phyloP scores from a whole-genome alignment of 2,797 vertebrate genomes.

The Galagoides demidoff region DNA sequence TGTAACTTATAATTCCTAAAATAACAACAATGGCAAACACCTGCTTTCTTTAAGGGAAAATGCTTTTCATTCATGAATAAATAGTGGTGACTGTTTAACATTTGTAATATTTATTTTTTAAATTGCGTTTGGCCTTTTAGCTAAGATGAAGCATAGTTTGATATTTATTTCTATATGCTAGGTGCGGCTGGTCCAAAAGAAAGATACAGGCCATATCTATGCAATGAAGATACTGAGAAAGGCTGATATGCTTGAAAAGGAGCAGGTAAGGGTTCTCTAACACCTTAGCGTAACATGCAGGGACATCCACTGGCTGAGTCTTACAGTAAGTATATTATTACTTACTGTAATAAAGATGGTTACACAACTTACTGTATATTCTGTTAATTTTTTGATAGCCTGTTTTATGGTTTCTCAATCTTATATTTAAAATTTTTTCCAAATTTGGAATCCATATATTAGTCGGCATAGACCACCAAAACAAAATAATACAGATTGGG shows the following conservation, averaged over 20 bases:
- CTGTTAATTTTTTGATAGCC: background rate
- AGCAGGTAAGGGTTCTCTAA: slow-evolving; percentile 90
- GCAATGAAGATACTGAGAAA: slow-evolving; percentile 99
- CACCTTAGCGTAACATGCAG: background rate
- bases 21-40: background rate
- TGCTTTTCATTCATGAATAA: background rate
- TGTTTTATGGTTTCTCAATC: background rate
- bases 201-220: slow-evolving; percentile 99
- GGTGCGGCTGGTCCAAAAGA: slow-evolving; percentile 99
- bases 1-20: background rate
- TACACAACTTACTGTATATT: background rate
- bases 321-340: background rate
- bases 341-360: too few relatives aligned
- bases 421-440: slow-evolving; percentile 38
- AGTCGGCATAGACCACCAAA: background rate
- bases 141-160: background rate
- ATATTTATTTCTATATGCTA: slow-evolving; percentile 77
- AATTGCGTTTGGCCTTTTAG: background rate
- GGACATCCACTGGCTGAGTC: background rate
- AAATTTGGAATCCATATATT: background rate
- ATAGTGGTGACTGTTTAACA: background rate
- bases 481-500: background rate
- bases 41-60: slow-evolving; percentile 13
- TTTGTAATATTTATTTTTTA: background rate
- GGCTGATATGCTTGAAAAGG: slow-evolving; percentile 99